phyloP scores from a whole-genome alignment of 2,888 invertebrate genomes.

The Chorisops tibialis region DNA sequence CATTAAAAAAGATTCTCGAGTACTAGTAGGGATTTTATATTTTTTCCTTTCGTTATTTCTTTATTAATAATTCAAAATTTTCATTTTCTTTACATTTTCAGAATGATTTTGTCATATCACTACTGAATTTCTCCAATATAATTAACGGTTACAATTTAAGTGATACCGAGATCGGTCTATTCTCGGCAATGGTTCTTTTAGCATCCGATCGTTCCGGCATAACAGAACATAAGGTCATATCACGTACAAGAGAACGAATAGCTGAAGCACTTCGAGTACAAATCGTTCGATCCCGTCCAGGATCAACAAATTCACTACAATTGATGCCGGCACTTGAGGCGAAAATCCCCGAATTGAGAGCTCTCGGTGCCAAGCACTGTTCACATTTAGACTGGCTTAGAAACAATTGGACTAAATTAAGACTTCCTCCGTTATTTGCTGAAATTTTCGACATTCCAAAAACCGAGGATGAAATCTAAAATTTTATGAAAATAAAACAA shows the following conservation, averaged over 20 bases:
- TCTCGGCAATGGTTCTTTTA: constrained; percentile 80
- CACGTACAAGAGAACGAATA: constrained; percentile 75
- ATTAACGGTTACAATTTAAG: constrained; percentile 73
- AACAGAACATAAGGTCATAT: constrained; percentile 73
- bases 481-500: neutral
- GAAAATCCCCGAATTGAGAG: constrained; percentile 73
- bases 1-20: no score
- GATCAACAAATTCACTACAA: constrained; percentile 50
- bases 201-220: constrained; percentile 78
- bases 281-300: constrained; percentile 54
- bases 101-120: constrained; percentile 77
- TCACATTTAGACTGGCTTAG: constrained; percentile 88
- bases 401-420: constrained; percentile 77
- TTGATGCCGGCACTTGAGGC: constrained; percentile 54
- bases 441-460: constrained; percentile 97
- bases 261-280: constrained; percentile 85
- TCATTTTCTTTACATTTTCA: constrained; percentile 53
- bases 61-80: constrained; percentile 30
- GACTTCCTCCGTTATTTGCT: constrained; percentile 88
- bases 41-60: no score
- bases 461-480: constrained; percentile 64
- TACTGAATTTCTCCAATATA: constrained; percentile 76
- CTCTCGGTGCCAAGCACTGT: constrained; percentile 78
- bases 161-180: constrained; percentile 88
- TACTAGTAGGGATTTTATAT: no score